Evolutionary conservation across 2,888 invertebrate genomes (phyloP).

Genomic region (Allygus modestus): DNA sequence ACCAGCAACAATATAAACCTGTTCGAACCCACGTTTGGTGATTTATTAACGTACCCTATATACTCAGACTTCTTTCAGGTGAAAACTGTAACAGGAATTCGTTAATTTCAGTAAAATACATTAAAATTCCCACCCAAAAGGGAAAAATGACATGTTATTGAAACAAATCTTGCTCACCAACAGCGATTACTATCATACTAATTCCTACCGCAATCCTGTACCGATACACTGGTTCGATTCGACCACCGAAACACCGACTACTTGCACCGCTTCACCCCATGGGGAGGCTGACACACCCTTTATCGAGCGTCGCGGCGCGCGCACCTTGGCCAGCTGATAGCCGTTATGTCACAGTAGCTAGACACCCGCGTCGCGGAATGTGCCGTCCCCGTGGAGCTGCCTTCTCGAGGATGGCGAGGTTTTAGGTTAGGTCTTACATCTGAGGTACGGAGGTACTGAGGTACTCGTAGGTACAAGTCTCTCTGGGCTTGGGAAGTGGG

Average conservation of each 20-base stretch:
- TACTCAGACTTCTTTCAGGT: too few species aligned
- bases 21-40: too few species aligned
- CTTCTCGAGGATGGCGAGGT: not conserved
- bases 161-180: too few species aligned
- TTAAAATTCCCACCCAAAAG: too few species aligned
- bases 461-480: not conserved
- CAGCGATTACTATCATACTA: too few species aligned
- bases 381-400: not conserved
- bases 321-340: not conserved
- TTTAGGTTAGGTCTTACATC: conserved; percentile 5
- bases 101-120: too few species aligned
- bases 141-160: too few species aligned
- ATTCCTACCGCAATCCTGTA: too few species aligned
- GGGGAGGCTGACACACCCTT: conserved; percentile 17
- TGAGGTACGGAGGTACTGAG: not conserved
- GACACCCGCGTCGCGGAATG: conserved; percentile 1
- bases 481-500: too few species aligned
- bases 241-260: not conserved
- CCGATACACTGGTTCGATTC: not conserved
- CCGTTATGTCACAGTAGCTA: not conserved
- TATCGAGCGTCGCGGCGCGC: conserved; percentile 6
- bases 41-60: too few species aligned
- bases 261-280: not conserved
- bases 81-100: too few species aligned
- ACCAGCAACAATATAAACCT: too few species aligned